Conservation (phyloP, 1,140 invertebrate species). For the Pristionchus pacificus region DNA sequence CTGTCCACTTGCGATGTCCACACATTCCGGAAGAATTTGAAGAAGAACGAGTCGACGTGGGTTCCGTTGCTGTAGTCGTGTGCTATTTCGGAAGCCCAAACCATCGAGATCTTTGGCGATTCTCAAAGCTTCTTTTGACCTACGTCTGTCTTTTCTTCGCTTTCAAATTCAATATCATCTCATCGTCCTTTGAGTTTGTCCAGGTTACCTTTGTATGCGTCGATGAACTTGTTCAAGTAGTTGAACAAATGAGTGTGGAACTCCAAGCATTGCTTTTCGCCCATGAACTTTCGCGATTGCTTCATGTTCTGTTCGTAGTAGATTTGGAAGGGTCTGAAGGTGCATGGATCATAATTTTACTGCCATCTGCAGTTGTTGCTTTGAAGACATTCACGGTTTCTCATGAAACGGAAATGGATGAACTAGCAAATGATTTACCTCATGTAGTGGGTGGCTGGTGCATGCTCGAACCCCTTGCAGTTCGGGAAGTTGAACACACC, state of each 20-base stretch:
- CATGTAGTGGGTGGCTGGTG: background rate
- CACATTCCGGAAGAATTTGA: background rate
- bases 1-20: background rate
- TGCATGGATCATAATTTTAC: no score
- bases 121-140: background rate
- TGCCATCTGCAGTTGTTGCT: no score
- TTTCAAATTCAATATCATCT: no score
- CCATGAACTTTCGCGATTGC: background rate
- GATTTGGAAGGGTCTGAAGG: background rate
- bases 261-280: background rate
- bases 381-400: no score
- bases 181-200: background rate
- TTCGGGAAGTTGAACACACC: background rate
- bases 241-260: background rate
- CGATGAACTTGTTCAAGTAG: background rate
- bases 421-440: no score
- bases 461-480: background rate
- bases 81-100: background rate
- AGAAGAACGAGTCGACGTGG: background rate
- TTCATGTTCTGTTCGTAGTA: background rate
- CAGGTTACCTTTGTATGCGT: background rate
- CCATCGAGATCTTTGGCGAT: background rate
- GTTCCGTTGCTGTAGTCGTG: background rate
- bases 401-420: no score
- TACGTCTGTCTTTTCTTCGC: no score